A percentile compares a stretch with the other conserved stretches of the same genome.
These are phyloP conservation scores for Chlorops oryzae DNA, from an alignment of 1,140 invertebrate species.

Conservation along the genomic window DNA sequence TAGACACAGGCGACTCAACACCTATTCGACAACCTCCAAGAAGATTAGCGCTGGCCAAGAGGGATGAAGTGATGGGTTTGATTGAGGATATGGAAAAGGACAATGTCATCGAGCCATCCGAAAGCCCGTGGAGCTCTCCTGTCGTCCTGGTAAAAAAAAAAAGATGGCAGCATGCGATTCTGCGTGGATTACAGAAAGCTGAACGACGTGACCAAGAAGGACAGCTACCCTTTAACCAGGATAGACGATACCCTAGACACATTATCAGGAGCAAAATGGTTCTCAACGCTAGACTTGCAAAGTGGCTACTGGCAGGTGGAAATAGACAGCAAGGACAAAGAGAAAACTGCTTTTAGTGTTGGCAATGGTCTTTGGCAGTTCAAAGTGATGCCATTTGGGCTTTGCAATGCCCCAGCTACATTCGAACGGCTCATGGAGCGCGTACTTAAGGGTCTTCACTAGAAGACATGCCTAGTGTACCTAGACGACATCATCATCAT, in stretches of 20 bases:
- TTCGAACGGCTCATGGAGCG: constrained; percentile 12
- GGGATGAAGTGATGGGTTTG: too few relatives aligned
- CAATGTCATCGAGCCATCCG: too few relatives aligned
- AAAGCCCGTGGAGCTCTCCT: too few relatives aligned
- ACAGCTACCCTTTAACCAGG: constrained; percentile 37
- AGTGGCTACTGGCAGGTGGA: constrained; percentile 34
- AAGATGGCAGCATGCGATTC: too few relatives aligned
- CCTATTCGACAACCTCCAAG: too few relatives aligned
- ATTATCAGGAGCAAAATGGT: constrained; percentile 25
- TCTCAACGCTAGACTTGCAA: constrained; percentile 43
- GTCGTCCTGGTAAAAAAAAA: too few relatives aligned
- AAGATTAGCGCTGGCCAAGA: too few relatives aligned
- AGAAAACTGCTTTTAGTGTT: constrained; percentile 3
- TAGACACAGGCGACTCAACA: too few relatives aligned
- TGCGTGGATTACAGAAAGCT: constrained; percentile 1
- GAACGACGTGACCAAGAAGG: background rate
- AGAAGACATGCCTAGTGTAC: constrained; percentile 16
- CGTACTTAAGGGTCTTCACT: constrained; percentile 6
- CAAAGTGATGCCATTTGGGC: constrained; percentile 9
- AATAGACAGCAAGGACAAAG: constrained; percentile 8
- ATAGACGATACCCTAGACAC: constrained; percentile 48
- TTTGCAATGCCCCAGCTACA: constrained; percentile 8
- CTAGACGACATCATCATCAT: constrained; percentile 14
- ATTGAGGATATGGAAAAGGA: too few relatives aligned
- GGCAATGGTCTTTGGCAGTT: constrained; percentile 3